These are phyloP conservation scores for Conus betulinus DNA, from an alignment of 1,140 invertebrate species.

Conservation along the genomic window DNA sequence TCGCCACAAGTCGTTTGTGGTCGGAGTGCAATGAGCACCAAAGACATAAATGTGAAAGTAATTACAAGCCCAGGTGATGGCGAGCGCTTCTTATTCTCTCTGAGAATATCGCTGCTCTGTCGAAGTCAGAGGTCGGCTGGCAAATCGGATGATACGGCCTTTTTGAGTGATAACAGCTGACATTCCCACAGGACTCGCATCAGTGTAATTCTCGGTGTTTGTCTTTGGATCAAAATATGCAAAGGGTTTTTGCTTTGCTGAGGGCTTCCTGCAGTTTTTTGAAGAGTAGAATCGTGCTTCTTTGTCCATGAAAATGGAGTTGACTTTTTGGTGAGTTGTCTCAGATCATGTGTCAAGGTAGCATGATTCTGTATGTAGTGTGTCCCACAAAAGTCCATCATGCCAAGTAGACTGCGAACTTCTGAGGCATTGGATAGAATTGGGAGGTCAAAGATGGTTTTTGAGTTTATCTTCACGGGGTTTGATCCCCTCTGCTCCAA, in stretches of 20 bases:
- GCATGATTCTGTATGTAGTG: slow-evolving; percentile 45
- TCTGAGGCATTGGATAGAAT: slow-evolving; percentile 36
- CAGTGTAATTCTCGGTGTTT: too few species aligned
- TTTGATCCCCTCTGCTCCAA: slow-evolving; percentile 43
- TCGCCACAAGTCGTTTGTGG: slow-evolving; percentile 64
- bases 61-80: slow-evolving; percentile 72
- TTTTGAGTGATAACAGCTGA: too few species aligned
- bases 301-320: slow-evolving; percentile 41
- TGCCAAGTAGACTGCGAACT: slow-evolving; percentile 53
- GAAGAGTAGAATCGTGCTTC: slow-evolving; percentile 39
- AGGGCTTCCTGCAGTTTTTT: slow-evolving; percentile 38
- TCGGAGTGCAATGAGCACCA: slow-evolving; percentile 71
- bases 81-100: slow-evolving; percentile 75
- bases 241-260: slow-evolving; percentile 43
- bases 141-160: too few species aligned
- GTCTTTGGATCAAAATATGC: too few species aligned
- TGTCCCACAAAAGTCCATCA: slow-evolving; percentile 47
- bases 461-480: slow-evolving; percentile 44
- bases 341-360: slow-evolving; percentile 36
- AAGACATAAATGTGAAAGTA: slow-evolving; percentile 74
- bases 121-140: too few species aligned
- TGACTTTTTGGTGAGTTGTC: slow-evolving; percentile 36
- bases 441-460: slow-evolving; percentile 30
- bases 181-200: too few species aligned
- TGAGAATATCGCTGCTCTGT: too few species aligned